phyloP scores from a whole-genome alignment of 2,888 invertebrate species.

The Drosophila hawaiiensis region DNA sequence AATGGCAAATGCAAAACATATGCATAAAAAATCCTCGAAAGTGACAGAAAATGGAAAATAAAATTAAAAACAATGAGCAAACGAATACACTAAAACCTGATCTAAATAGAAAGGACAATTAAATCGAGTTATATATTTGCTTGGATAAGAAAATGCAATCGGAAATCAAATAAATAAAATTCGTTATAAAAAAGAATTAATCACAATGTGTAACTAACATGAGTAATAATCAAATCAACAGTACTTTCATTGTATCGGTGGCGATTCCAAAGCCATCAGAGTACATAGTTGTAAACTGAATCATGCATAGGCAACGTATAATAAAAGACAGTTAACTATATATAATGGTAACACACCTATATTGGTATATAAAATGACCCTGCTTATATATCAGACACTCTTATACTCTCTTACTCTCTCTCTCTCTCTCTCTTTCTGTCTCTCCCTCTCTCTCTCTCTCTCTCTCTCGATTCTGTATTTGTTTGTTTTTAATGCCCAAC shows the following conservation, averaged over 20 bases:
- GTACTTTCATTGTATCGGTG: conserved; percentile 8
- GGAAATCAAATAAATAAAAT: background rate
- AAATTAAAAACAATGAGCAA: background rate
- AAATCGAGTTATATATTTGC: background rate
- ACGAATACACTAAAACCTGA: background rate
- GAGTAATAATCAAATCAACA: conserved; percentile 31
- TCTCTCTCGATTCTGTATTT: conserved; percentile 24
- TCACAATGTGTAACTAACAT: conserved; percentile 30
- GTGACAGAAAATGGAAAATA: background rate
- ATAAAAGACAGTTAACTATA: conserved; percentile 10
- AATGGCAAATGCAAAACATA: background rate
- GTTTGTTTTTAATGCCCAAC: conserved; percentile 67
- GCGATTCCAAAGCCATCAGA: conserved; percentile 39
- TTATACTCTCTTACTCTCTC: background rate
- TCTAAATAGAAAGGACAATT: background rate
- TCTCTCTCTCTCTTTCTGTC: background rate
- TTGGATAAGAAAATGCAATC: background rate
- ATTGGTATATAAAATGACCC: background rate
- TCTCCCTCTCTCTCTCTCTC: background rate
- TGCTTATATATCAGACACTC: background rate
- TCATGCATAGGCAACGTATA: conserved; percentile 42
- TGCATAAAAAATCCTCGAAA: no score
- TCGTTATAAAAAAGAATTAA: conserved; percentile 21
- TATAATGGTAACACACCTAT: conserved; percentile 5
- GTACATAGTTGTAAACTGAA: conserved; percentile 59